phyloP scores from a whole-genome alignment of 2,797 vertebrate genomes.

The Gymnopithys bicolor region DNA sequence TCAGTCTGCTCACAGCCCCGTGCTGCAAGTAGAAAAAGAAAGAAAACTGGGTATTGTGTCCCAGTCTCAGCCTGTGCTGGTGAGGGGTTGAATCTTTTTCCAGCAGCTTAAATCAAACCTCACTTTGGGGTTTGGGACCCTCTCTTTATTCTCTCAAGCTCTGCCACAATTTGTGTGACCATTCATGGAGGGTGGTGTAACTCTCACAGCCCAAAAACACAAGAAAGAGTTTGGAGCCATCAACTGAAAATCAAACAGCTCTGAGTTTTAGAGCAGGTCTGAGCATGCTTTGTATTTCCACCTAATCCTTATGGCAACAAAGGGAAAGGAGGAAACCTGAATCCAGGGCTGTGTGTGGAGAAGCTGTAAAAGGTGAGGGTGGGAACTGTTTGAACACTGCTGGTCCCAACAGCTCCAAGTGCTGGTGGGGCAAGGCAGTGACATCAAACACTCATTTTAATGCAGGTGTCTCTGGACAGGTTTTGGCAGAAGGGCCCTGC shows the following conservation, averaged over 20 bases:
- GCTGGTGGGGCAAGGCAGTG: background rate
- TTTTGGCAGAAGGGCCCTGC: background rate
- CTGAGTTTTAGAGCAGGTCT: background rate
- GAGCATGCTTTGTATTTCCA: background rate
- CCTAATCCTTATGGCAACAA: background rate
- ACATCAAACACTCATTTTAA: background rate
- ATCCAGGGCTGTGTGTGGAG: background rate
- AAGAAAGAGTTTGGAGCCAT: background rate
- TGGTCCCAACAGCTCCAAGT: background rate
- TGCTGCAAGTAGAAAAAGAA: background rate
- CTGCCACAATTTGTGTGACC: background rate
- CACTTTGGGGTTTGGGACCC: background rate
- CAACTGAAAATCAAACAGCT: background rate
- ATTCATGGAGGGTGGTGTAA: accelerated
- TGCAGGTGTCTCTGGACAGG: background rate
- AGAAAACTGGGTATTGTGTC: background rate
- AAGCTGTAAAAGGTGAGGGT: background rate
- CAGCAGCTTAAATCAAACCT: background rate
- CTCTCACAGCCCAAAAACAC: background rate
- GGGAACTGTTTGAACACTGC: background rate
- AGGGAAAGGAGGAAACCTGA: background rate
- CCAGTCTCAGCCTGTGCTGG: background rate
- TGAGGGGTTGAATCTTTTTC: background rate
- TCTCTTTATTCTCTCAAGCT: background rate
- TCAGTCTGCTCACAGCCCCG: background rate